Evolutionary conservation across 1,140 invertebrate genomes (phyloP).

Genomic region (Portunus trituberculatus): DNA sequence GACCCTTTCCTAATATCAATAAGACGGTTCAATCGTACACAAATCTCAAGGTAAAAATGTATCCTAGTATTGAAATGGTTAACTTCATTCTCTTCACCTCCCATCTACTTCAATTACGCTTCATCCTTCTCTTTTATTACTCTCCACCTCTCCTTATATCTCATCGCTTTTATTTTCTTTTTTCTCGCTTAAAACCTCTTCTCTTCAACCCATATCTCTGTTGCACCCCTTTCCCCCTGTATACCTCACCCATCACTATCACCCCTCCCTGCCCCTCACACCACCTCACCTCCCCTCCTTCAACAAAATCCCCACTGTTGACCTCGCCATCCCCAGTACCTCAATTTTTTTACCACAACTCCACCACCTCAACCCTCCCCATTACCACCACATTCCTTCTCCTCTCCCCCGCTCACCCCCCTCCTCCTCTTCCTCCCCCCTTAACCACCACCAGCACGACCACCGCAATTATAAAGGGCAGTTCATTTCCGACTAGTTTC

Average conservation of each 20-base stretch:
- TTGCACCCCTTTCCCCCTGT: background rate
- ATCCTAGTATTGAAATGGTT: too few relatives aligned
- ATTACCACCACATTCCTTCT: background rate
- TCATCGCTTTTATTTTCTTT: background rate
- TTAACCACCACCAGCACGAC: background rate
- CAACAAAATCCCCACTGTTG: background rate
- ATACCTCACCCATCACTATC: background rate
- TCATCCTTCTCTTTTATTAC: background rate
- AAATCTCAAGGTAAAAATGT: too few relatives aligned
- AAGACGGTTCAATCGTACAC: too few relatives aligned
- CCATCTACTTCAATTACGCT: background rate
- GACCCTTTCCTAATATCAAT: too few relatives aligned
- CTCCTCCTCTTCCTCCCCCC: background rate
- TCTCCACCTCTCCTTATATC: background rate
- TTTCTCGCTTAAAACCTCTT: too few relatives aligned
- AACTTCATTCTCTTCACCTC: background rate
- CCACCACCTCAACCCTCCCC: background rate
- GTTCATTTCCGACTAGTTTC: constrained; percentile 66
- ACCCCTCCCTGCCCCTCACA: background rate
- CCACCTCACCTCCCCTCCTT: background rate
- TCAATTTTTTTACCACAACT: background rate
- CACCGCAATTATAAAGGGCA: constrained; percentile 63
- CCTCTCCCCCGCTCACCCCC: background rate
- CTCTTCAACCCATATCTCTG: background rate
- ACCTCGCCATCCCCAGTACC: background rate